These are phyloP conservation scores for Acanthurus leucopareius DNA, from an alignment of 2,797 vertebrate genomes.

Conservation along the genomic window DNA sequence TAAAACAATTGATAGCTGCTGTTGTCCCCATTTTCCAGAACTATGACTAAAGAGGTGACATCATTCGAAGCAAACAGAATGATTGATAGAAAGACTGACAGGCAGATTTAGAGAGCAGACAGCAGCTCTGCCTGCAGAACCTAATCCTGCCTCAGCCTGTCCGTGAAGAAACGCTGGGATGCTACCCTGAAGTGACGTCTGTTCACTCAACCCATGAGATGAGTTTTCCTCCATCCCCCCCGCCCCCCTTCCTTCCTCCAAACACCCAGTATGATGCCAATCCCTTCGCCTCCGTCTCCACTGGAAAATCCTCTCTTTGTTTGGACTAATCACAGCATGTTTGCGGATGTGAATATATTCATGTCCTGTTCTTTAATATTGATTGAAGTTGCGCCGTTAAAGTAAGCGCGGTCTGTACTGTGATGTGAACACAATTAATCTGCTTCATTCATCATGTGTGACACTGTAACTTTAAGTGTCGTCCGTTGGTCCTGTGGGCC, in stretches of 20 bases:
- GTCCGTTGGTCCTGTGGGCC: constrained; percentile 11
- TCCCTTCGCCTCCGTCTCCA: constrained; percentile 29
- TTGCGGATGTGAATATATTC: constrained; percentile 24
- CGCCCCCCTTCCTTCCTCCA: constrained; percentile 32
- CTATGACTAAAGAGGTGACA: constrained; percentile 48
- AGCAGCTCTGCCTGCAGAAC: constrained; percentile 32
- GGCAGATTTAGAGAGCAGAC: constrained; percentile 42
- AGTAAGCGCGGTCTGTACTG: constrained; percentile 15
- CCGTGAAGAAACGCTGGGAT: constrained; percentile 31
- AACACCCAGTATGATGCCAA: constrained; percentile 30
- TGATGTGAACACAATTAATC: constrained; percentile 38
- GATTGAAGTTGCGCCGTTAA: background rate
- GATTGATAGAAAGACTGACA: constrained; percentile 42
- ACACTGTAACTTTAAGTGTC: constrained; percentile 19
- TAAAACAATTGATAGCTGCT: constrained; percentile 10
- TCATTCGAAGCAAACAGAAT: constrained; percentile 20
- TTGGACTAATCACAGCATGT: constrained; percentile 30
- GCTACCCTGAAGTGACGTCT: constrained; percentile 49
- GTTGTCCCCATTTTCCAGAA: constrained; percentile 13
- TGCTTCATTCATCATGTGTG: constrained; percentile 35
- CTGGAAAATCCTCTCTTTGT: constrained; percentile 38
- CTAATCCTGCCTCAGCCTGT: constrained; percentile 45
- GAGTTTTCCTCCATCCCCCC: constrained; percentile 39
- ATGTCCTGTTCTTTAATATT: constrained; percentile 24
- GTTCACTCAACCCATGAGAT: constrained; percentile 41